Conservation (phyloP, 2,797 vertebrate species). For the Sebastes minor region DNA sequence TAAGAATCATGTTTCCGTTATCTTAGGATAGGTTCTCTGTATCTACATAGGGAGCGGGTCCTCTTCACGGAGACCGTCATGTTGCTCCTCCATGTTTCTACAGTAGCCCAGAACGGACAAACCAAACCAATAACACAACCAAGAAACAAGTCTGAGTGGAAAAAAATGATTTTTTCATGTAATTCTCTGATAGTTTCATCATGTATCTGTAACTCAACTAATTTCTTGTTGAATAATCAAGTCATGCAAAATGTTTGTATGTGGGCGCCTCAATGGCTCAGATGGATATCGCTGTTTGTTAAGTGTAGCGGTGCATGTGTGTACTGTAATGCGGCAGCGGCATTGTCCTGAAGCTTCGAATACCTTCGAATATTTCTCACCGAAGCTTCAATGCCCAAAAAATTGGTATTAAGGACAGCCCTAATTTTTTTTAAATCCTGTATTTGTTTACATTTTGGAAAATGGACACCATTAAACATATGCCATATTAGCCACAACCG, state of each 20-base stretch:
- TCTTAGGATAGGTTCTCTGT: neutral
- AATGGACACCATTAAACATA: neutral
- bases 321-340: too few relatives aligned
- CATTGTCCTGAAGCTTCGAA: too few relatives aligned
- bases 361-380: too few relatives aligned
- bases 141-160: rapidly evolving
- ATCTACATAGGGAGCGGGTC: too few relatives aligned
- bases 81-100: neutral
- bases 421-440: too few relatives aligned
- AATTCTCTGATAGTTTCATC: neutral
- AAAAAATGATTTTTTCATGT: neutral
- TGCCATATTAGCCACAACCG: neutral
- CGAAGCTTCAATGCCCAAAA: too few relatives aligned
- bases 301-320: too few relatives aligned
- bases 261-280: too few relatives aligned
- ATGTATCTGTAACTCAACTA: rapidly evolving
- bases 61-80: neutral
- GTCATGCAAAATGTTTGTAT: neutral
- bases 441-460: neutral
- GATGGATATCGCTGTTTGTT: too few relatives aligned
- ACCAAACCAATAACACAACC: neutral
- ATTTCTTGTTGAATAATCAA: neutral
- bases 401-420: too few relatives aligned
- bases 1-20: neutral
- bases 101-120: neutral